A percentile compares a stretch with the other conserved stretches of the same genome.
These are phyloP conservation scores for Pseudococcus jackbeardsleyi DNA, from an alignment of 2,888 invertebrate species.

Conservation along the genomic window DNA sequence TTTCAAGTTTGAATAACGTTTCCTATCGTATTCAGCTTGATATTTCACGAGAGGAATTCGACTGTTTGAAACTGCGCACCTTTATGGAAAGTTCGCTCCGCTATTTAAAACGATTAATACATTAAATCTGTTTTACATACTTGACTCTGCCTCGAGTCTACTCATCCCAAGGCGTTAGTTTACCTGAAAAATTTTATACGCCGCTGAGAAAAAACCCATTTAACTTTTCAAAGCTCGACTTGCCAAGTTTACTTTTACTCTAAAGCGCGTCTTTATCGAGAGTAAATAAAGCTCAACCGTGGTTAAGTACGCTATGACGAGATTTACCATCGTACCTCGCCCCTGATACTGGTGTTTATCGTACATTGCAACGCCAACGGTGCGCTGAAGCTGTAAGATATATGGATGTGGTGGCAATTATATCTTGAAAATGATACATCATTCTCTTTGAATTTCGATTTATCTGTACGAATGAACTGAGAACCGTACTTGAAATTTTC, in stretches of 20 bases:
- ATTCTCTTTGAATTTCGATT: conserved; percentile 35
- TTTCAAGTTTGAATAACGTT: no score
- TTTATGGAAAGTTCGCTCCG: background rate
- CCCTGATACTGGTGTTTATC: background rate
- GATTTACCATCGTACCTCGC: background rate
- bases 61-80: background rate
- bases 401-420: background rate
- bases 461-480: background rate
- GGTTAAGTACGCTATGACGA: background rate
- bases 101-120: background rate
- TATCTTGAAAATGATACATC: background rate
- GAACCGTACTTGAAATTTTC: background rate
- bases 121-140: background rate
- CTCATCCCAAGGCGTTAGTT: background rate
- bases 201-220: background rate
- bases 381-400: background rate
- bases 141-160: background rate
- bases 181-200: background rate
- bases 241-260: conserved; percentile 3
- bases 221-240: conserved; percentile 21
- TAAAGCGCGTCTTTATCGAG: background rate
- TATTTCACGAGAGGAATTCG: no score
- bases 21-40: no score
- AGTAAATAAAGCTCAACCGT: background rate
- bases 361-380: background rate